Base-by-base conservation (phyloP, 30 jellyfish, hydroid and myxozoan genomes). In the Aurelia sp. region DNA sequence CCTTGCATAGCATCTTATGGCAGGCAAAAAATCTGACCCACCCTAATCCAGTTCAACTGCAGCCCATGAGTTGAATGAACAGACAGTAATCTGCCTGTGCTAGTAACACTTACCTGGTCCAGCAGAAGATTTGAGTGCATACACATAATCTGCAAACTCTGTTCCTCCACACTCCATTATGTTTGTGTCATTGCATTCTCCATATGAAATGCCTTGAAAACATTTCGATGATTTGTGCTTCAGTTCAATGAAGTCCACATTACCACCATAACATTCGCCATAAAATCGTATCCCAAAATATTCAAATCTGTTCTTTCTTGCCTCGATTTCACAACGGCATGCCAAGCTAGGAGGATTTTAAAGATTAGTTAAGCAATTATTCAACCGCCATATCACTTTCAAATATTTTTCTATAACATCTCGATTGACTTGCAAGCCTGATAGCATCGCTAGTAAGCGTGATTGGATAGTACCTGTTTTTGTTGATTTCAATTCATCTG, bases 141-240 rank as follows among this genome's bases (percentile, higher is more conserved):
- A 91, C 17, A 91, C 41, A 71, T 91, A 91, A 24, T 91, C 98
- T 1, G 96, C 84, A 20, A 41, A 13, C 18, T 53, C 96, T 21
- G 58, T 18, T 16, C 98, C 98, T 6, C 96, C 96, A 74, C 98
- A 91, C 61, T 91, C 98, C 20, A 58, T 66, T 17, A 35, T 88
- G 71, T 41, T 68, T 40, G 94, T 33, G 47, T 86, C 92, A 66
- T 76, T 82, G 88, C 98, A 92, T 16, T 35, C 62, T 27, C 84
- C 88, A n/a, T 61, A 73, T 9, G 78, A 16, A 47, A 55, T 47
- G 30, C 96, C 91, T 57, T 73, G 96, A 64, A 75, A 73, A 50
- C 98, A 91, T 21, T 31, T 30, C 20, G 71, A n/a, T 16, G 98
- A 91, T 47, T 33, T 61, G 27, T 47, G 63, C 8, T n/a, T 21